phyloP scores from a whole-genome alignment of 1,140 invertebrate genomes.

The Pseudomyrmex dendroicus region DNA sequence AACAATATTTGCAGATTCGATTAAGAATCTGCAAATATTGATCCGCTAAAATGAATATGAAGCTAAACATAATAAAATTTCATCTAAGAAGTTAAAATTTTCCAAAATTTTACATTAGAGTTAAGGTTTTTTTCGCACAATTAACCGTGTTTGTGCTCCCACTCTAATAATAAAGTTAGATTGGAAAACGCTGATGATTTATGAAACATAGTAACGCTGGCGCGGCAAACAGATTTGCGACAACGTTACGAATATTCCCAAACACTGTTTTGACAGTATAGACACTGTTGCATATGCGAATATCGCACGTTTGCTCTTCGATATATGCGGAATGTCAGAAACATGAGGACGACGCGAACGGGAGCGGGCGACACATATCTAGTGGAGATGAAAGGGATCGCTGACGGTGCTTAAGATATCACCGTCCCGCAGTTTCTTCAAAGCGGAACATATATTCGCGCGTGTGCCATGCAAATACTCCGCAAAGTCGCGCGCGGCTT shows the following conservation, averaged over 20 bases:
- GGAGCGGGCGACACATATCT: background rate
- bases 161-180: no score
- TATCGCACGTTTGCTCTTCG: constrained; percentile 19
- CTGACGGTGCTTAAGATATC: constrained; percentile 50
- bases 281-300: background rate
- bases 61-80: no score
- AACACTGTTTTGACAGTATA: background rate
- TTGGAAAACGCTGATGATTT: no score
- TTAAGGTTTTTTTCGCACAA: no score
- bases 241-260: background rate
- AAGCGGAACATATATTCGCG: constrained; percentile 16
- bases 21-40: no score
- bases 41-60: no score
- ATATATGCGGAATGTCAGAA: constrained; percentile 24
- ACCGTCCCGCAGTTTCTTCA: constrained; percentile 15
- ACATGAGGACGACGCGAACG: background rate
- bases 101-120: no score
- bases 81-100: no score
- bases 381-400: constrained; percentile 30
- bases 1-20: no score
- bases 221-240: no score
- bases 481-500: constrained; percentile 11
- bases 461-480: background rate
- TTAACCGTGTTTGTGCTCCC: no score
- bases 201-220: no score